phyloP scores from a whole-genome alignment of 2,113 vertebrate species.

The Petaurus breviceps region DNA sequence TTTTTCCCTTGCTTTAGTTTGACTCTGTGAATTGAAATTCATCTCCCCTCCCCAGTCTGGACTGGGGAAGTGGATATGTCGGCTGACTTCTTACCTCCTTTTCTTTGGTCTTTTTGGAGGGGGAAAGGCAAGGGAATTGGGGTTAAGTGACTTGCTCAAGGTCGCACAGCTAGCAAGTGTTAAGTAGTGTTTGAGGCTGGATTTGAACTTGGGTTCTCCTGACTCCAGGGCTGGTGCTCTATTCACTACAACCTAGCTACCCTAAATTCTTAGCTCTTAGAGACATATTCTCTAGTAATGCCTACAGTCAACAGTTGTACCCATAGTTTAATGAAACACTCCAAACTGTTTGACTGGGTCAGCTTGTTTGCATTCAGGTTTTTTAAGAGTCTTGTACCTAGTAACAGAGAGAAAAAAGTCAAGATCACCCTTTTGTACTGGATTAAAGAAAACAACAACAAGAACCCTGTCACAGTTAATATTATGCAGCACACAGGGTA shows the following conservation, averaged over 20 bases:
- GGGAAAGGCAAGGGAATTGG: too few relatives aligned
- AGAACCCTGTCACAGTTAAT: background rate
- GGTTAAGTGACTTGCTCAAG: too few relatives aligned
- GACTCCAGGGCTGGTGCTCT: too few relatives aligned
- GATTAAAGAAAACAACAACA: background rate
- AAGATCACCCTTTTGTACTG: background rate
- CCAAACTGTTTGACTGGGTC: slow-evolving; percentile 73
- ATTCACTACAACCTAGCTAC: too few relatives aligned
- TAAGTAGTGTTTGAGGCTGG: too few relatives aligned
- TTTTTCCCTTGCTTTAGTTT: slow-evolving; percentile 66
- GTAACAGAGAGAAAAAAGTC: background rate
- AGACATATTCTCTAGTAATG: slow-evolving; percentile 74
- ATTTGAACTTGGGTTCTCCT: too few relatives aligned
- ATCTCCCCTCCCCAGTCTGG: slow-evolving; percentile 70
- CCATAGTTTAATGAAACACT: slow-evolving; percentile 70
- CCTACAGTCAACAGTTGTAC: slow-evolving; percentile 58
- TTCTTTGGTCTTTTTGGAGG: too few relatives aligned
- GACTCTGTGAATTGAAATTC: slow-evolving; percentile 66
- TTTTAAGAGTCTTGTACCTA: slow-evolving; percentile 59
- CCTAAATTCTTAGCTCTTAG: background rate
- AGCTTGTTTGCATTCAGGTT: slow-evolving; percentile 73
- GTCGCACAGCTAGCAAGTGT: too few relatives aligned
- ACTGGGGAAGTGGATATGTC: slow-evolving; percentile 43
- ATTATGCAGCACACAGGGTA: background rate
- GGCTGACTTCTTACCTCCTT: slow-evolving; percentile 62